Evolutionary conservation across 1,140 invertebrate species (phyloP).

Genomic region (Dendroctonus valens): DNA sequence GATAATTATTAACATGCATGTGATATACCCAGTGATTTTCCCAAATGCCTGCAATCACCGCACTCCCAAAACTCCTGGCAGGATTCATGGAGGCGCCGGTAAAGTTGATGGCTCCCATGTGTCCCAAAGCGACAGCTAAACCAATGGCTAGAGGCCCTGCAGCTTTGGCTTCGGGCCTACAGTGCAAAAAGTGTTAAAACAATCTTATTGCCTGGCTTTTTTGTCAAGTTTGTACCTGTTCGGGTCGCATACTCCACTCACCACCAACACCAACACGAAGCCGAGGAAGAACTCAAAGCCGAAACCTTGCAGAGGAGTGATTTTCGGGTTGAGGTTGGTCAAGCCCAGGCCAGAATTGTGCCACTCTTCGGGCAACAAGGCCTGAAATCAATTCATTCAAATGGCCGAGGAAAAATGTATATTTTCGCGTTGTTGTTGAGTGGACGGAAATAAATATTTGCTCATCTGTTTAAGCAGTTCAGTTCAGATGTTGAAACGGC

Average conservation of each 20-base stretch:
- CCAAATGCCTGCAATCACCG: constrained; percentile 74
- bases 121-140: constrained; percentile 81
- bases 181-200: constrained; percentile 2
- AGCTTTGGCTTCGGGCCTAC: constrained; percentile 66
- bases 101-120: constrained; percentile 80
- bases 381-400: constrained; percentile 46
- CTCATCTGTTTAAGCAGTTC: too few relatives aligned
- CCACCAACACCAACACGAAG: constrained; percentile 82
- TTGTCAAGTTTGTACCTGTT: constrained; percentile 51
- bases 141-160: constrained; percentile 88
- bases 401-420: too few relatives aligned
- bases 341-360: constrained; percentile 45
- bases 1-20: not conserved
- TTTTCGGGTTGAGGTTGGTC: constrained; percentile 32
- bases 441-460: too few relatives aligned
- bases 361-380: constrained; percentile 61
- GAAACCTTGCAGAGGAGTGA: constrained; percentile 71
- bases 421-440: too few relatives aligned
- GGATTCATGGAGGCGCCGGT: constrained; percentile 91
- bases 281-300: constrained; percentile 89
- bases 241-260: constrained; percentile 82
- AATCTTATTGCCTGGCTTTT: not conserved
- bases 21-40: constrained; percentile 75
- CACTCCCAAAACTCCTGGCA: constrained; percentile 80
- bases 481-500: too few relatives aligned